Evolutionary conservation across 2,888 invertebrate species (phyloP), one percentile per base, ranked within the genome.

Genomic region (Sipha maydis): DNA sequence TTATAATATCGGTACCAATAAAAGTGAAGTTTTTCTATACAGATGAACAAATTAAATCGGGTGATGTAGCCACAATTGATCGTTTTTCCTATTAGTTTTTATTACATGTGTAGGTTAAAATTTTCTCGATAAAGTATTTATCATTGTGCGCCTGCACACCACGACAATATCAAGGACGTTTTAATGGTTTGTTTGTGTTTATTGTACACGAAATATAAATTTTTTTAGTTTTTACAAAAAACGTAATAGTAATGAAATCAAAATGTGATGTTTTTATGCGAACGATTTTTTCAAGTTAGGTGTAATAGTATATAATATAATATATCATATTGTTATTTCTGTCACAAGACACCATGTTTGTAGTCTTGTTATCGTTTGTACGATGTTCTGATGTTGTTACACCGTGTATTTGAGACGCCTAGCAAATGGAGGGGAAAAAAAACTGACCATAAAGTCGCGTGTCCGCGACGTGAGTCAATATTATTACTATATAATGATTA

Each of bases 181-280:
- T 75, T 75, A 84, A 75, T 84, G 75, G 75, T 41, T 67, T 76
- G 28, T 28, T 41, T 61, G 61, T 11, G 56, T 79, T 73, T 80
- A 48, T 48, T 48, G 14, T 48, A 14, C 48, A 48, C 14, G 14
- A 48, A 48, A 48, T 48, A 48, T 48, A 11, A 48, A 14, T 48
- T 38, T 83, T 83, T 83, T 34, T n/a, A 17, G 21, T 61, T 76
- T 84, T 69, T 1, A 31, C 17, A n/a, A 21, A 34, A 21, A 69
- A 41, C 19, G 28, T 9, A 41, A 80, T 34, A 79, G 56, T 61
- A 61, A 61, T 61, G 61, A 61, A 61, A 61, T 61, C 25, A 25
- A 61, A 25, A 61, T 61, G 25, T 61, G 7, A 61, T 21, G 25
- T 61, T 61, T 21, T 61, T 21, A 61, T 61, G 7, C 25, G 25